Base-by-base conservation (phyloP, 2,888 invertebrate species). In the Steinernema carpocapsae region DNA sequence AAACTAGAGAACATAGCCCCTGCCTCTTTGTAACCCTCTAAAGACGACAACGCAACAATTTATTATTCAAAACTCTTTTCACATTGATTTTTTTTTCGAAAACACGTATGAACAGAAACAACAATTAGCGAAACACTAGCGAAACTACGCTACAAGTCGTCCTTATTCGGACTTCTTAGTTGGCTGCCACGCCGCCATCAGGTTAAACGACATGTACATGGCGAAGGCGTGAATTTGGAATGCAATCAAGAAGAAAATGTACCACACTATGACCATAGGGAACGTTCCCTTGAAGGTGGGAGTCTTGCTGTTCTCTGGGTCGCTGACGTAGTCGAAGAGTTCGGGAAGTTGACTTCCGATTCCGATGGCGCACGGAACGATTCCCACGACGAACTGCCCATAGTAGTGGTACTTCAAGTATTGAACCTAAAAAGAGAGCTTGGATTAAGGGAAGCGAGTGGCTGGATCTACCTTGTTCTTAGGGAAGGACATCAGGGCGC, bases 211-310 rank as follows among this genome's bases (percentile, higher is more conserved):
- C 79, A 82, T 85, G 73, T 84, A 85, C 85, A 86, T 86, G 22
- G 81, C 78, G 74, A 86, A 85, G 17, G 80, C 79, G 74, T 86
- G 86, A 71, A 86, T 81, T 76, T 86, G 86, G 22, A 86, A 81
- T 26, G 85, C 85, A 75, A 86, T 79, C 12, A 85, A 78, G 78
- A 86, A 87, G 80, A 86, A 86, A 43, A 86, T 82, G 76, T 85
- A 86, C 86, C 86, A 85, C 56, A 85, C 78, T 75, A 84, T 81
- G 24, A 86, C 85, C 85, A 86, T 86, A n/a, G 86, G 86, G 76
- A 86, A 86, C 3, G 71, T 71, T 14, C 79, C 85, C 72, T 82
- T 83, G 78, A 86, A 85, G 22, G 86, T 86, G 29, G 86, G 86
- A 22, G 85, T 86, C 19, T 82, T 78, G 51, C 80, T 80, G 45